phyloP scores from a whole-genome alignment of 1,140 invertebrate species.

The Pseudomyrmex sp. region DNA sequence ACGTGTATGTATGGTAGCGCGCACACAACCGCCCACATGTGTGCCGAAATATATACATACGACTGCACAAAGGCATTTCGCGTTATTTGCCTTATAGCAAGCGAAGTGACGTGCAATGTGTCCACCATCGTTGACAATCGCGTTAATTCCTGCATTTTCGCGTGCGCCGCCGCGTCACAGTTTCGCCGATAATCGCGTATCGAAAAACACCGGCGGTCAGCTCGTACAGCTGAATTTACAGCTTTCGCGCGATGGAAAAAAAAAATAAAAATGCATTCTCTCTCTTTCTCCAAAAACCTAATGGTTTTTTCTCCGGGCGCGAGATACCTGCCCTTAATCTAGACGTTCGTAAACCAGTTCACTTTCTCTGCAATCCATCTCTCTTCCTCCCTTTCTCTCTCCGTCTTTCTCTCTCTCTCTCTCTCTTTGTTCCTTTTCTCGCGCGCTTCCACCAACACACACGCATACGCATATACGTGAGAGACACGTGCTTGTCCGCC shows the following conservation, averaged over 20 bases:
- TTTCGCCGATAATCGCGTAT: slow-evolving; percentile 8
- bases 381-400: slow-evolving; percentile 34
- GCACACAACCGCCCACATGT: not conserved
- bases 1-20: not conserved
- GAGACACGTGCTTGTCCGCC: slow-evolving; percentile 54
- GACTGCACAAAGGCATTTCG: slow-evolving; percentile 21
- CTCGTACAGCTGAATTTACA: not conserved
- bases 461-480: slow-evolving; percentile 22
- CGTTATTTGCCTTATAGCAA: slow-evolving; percentile 44
- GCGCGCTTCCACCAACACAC: slow-evolving; percentile 27
- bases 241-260: not conserved
- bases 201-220: slow-evolving; percentile 7
- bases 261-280: not conserved
- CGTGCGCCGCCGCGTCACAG: not conserved
- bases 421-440: slow-evolving; percentile 24
- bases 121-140: slow-evolving; percentile 39
- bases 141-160: slow-evolving; percentile 45
- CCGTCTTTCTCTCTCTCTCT: not conserved
- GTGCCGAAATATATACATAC: not conserved
- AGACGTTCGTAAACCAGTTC: slow-evolving; percentile 76
- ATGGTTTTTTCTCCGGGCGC: slow-evolving; percentile 25
- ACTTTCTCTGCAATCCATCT: slow-evolving; percentile 52
- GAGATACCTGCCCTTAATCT: slow-evolving; percentile 79
- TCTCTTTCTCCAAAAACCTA: slow-evolving; percentile 6
- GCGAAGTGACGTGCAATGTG: slow-evolving; percentile 45